Base-by-base conservation (phyloP, 2,888 invertebrate species). In the Beris morrisii region DNA sequence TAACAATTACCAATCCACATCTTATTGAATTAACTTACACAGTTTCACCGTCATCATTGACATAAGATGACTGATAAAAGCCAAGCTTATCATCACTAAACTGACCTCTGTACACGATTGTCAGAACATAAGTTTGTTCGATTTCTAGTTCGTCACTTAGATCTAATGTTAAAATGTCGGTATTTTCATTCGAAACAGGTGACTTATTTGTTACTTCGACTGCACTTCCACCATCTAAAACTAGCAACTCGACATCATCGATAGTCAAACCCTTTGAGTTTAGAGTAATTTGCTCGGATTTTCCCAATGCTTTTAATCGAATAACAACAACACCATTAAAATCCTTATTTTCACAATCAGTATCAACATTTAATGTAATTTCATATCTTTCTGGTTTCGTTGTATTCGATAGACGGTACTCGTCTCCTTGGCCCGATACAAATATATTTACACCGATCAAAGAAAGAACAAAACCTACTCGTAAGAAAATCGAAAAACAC, bases 81-180 rank as follows among this genome's bases (percentile, higher is more conserved):
- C 88, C 88, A 56, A 84, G 84, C 78, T 87, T 82, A 66, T 86
- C 84, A 13, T 81, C 81, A 46, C 84, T 84, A 28, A 87, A 83
- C 4, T 76, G 76, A 0, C 85, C 87, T 0, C 73, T 73, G 72
- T 85, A 90, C 0, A 77, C 73, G 66, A 88, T 85, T 46, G 78
- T 74, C 0, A 87, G 70, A 0, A 73, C 74, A 67, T 87, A 84
- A 0, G 77, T 76, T 45, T 46, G 9, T 11, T 48, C 55, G 0
- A 22, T 15, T 5, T 13, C 43, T 5, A 71, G 46, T 9, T 15
- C 3, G 4, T 43, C 30, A 9, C 4, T 5, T 15, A 67, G 9
- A 15, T 28, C 4, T 1, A 69, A 54, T 9, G 56, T 58, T 6
- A 66, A 31, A 13, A 68, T 64, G 44, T 69, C 69, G 1, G 65